A percentile compares a stretch with the other conserved stretches of the same genome.
Evolutionary conservation across 2,113 vertebrate species (phyloP).

Genomic region (Limanda limanda): DNA sequence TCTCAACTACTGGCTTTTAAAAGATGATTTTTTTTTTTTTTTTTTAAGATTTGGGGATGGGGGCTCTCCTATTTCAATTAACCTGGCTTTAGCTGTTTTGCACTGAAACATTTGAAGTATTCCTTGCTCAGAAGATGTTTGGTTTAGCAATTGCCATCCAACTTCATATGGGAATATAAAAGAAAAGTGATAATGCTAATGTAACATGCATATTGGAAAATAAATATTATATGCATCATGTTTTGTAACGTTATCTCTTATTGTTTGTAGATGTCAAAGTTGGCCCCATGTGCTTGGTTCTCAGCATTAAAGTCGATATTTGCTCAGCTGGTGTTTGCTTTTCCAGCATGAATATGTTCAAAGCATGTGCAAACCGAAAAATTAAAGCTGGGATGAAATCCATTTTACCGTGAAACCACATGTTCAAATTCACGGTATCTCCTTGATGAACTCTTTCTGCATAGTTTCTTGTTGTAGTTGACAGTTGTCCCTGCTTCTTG

Average conservation of each 20-base stretch:
- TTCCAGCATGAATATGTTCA: not conserved
- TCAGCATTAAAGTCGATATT: not conserved
- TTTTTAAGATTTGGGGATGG: conserved; percentile 17
- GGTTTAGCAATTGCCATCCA: conserved; percentile 39
- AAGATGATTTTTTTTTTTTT: conserved; percentile 12
- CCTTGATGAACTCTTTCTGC: too few relatives aligned
- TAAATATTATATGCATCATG: conserved; percentile 64
- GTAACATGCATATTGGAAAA: conserved; percentile 71
- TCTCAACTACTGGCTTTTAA: conserved; percentile 65
- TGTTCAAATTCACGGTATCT: not conserved
- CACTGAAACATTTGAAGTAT: conserved; percentile 69
- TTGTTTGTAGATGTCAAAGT: not conserved
- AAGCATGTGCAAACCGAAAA: too few relatives aligned
- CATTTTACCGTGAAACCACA: not conserved
- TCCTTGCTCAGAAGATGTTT: conserved; percentile 55
- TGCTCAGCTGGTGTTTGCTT: conserved; percentile 1
- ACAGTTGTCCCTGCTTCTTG: too few relatives aligned
- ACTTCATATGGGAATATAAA: conserved; percentile 37
- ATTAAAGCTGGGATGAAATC: not conserved
- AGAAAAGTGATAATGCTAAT: conserved; percentile 41
- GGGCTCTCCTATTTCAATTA: conserved; percentile 53
- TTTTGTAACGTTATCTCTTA: not conserved
- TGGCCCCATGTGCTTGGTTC: not conserved
- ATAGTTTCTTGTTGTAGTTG: too few relatives aligned
- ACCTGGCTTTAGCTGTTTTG: conserved; percentile 76